These are phyloP conservation scores for Hippasteria phrygiana DNA, from an alignment of 53 echinoderm and acorn worm genomes.

Conservation along the genomic window DNA sequence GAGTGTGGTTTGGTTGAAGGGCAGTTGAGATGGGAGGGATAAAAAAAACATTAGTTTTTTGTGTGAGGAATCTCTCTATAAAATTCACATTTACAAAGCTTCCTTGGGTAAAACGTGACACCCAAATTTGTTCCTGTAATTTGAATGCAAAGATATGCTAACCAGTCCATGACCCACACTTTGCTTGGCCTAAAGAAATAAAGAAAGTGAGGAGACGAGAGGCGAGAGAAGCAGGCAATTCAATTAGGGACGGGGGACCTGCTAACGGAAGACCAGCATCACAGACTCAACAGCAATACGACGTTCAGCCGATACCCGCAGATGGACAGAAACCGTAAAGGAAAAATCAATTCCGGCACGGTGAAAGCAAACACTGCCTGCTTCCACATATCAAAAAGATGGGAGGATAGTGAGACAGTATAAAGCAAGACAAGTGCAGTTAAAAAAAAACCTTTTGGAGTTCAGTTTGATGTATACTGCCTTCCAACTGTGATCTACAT, in stretches of 20 bases:
- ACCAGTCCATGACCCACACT: conserved; percentile 3
- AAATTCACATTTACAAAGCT: no score
- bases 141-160: neutral
- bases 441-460: neutral
- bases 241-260: conserved; percentile 38
- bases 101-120: neutral
- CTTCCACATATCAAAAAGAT: neutral
- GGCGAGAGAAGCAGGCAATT: conserved; percentile 21
- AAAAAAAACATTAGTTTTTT: no score
- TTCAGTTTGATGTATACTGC: conserved; percentile 40
- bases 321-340: conserved; percentile 19
- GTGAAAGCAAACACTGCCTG: conserved; percentile 28
- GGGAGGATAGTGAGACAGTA: neutral
- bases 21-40: no score
- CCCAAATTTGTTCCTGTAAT: neutral
- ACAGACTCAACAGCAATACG: neutral
- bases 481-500: conserved; percentile 6
- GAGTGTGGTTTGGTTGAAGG: no score
- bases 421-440: neutral
- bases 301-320: conserved; percentile 4
- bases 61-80: no score
- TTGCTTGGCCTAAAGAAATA: conserved; percentile 42
- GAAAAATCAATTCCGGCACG: conserved; percentile 44
- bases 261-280: conserved; percentile 26
- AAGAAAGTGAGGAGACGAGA: neutral